Base-by-base conservation (phyloP, 2,797 vertebrate species). In the Sebastes trivittatus region DNA sequence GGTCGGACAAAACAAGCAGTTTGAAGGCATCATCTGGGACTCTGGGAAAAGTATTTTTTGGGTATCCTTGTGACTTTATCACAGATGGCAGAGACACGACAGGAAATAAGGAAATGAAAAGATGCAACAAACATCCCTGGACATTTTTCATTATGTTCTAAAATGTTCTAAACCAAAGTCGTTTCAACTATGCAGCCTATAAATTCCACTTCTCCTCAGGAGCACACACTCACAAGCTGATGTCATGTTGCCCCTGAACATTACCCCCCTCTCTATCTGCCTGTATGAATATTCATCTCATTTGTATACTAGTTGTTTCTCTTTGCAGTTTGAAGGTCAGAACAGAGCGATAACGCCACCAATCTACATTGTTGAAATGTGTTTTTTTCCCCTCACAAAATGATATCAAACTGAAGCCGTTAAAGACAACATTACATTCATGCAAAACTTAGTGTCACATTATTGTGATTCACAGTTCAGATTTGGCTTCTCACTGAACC, bases 231-330 rank as follows among this genome's bases (percentile, higher is more conserved):
- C 69, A 66, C 60, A 23, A 2, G 27, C 64, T 63, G 60, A 83
- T 6, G 58, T 70, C 72, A 64, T 5, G 54, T 54, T 56, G 74
- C 59, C 77, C 70, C 67, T 58, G 54, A 82, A 73, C 75, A 11
- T 69, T 38, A 38, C 61, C 72, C 49, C 52, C 52, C 29, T 52
- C 65, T 74, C 32, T n/a, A 1, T 29, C 20, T 9, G 14, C 23
- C 54, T 61, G 7, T 60, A 46, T 85, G 64, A 81, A 88, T 90
- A 87, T 85, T 82, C 52, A 79, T 83, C 52, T 55, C 0, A 82
- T 80, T 75, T 78, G 61, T 63, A 80, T 74, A 72, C 27, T 5
- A 11, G 72, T 36, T 36, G 18, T 42, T 62, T 52, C 11, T 34
- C 64, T 25, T 38, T 13, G 20, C 29, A 11, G 62, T 25, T 1